Base-by-base conservation (phyloP, 2,797 vertebrate species). In the Notolepis coatsorum region DNA sequence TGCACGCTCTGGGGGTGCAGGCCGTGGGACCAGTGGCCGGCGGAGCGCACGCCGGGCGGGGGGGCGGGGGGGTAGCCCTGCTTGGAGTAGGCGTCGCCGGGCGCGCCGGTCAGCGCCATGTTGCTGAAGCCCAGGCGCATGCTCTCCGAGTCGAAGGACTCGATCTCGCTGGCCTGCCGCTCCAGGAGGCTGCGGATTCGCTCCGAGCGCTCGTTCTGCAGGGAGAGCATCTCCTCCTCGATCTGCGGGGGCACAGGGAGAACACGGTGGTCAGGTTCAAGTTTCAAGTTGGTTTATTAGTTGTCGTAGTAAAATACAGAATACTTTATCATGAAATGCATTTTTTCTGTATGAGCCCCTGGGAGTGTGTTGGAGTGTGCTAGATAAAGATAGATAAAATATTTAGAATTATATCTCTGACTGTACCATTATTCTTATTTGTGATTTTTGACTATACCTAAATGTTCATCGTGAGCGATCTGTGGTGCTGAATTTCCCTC, bases 151-250 rank as follows among this genome's bases (percentile, higher is more conserved):
- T 97, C 96, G 2, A 96, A 97, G 67, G 93, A 59, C 85, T 97
- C 96, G 0, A 97, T 96, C 86, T 97, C 96, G 6, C 93, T 92
- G 57, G 96, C 96, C 89, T 97, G 95, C 2, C 95, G 91, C 85
- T 97, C 96, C 39, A 97, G 88, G 55, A 97, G 92, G 43, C 93
- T 94, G 50, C 96, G 92, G 84, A 97, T 97, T n/a, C 95, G 92
- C 58, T 96, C 96, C 0, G 96, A 96, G 35, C 95, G 95, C 79
- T 96, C 95, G 3, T 94, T 96, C 84, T 96, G 95, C 75, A 97
- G 87, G n/a, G 94, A 89, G 74, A 96, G 79, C 95, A 96, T 95
- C 86, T 97, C 96, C 81, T 97, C 96, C 83, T 97, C 96, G 45
- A 97, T 95, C 96, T 97, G 54, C 24, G 54, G 38, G 23, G 15